phyloP scores from a whole-genome alignment of 2,888 invertebrate species.

The Lasius platythorax region DNA sequence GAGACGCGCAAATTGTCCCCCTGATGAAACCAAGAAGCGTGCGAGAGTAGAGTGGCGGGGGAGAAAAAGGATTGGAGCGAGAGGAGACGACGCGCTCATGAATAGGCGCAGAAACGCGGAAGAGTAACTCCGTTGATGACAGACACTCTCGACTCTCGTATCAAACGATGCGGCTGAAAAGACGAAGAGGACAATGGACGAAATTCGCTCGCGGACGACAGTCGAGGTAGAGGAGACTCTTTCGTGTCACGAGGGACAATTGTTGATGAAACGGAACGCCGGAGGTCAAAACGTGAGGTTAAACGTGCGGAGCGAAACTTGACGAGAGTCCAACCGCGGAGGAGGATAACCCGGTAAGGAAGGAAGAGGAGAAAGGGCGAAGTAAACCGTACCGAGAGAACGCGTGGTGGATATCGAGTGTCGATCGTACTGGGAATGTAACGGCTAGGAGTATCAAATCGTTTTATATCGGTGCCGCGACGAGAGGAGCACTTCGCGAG shows the following conservation, averaged over 20 bases:
- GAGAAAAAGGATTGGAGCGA: background rate
- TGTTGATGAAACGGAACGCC: slow-evolving; percentile 16
- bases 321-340: slow-evolving; percentile 10
- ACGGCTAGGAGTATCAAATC: slow-evolving; percentile 15
- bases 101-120: slow-evolving; percentile 18
- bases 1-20: background rate
- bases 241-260: background rate
- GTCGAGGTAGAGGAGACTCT: background rate
- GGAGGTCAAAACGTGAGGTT: slow-evolving; percentile 25
- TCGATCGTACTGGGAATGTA: slow-evolving; percentile 8
- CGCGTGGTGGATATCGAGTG: slow-evolving; percentile 26
- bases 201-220: background rate
- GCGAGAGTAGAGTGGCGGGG: background rate
- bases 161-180: background rate
- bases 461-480: slow-evolving; percentile 1
- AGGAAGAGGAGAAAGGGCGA: slow-evolving; percentile 35
- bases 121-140: slow-evolving; percentile 37
- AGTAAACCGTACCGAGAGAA: slow-evolving; percentile 14
- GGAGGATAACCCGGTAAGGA: slow-evolving; percentile 15
- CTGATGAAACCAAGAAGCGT: background rate
- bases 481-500: slow-evolving; percentile 14
- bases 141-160: background rate
- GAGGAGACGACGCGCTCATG: background rate
- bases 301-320: background rate
- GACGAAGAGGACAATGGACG: slow-evolving; percentile 1